Evolutionary conservation across 2,113 vertebrate genomes (phyloP).

Genomic region (Aegithalos caudatus): DNA sequence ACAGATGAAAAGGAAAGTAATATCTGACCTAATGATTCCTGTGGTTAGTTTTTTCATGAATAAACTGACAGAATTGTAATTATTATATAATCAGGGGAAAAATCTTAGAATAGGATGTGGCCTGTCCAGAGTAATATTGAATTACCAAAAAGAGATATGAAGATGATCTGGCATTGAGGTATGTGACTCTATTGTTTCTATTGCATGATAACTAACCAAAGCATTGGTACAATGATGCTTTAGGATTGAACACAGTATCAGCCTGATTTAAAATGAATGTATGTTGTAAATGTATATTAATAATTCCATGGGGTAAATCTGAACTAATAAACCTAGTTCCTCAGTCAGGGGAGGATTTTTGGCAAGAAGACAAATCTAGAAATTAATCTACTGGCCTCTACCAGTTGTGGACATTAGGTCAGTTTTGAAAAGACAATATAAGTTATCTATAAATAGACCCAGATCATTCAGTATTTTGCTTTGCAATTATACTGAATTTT

Average conservation of each 20-base stretch:
- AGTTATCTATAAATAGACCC: not conserved
- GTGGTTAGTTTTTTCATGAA: not conserved
- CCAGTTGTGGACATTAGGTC: not conserved
- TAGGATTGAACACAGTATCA: not conserved
- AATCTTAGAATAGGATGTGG: not conserved
- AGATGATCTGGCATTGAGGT: not conserved
- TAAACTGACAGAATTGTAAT: not conserved
- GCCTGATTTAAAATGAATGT: not conserved
- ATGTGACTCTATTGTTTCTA: not conserved
- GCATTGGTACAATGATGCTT: not conserved
- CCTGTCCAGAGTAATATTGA: not conserved
- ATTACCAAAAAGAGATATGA: not conserved
- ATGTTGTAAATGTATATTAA: not conserved
- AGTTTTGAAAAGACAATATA: not conserved
- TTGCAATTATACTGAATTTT: not conserved
- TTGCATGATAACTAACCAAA: not conserved
- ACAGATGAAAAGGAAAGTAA: not conserved
- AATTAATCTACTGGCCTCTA: not conserved
- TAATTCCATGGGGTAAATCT: not conserved
- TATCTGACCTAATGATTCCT: not conserved
- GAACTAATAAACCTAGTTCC: not conserved
- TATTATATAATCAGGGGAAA: not conserved
- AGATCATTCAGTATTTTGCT: not conserved
- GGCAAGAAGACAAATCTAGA: not conserved
- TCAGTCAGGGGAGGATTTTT: not conserved